Evolutionary conservation across 2,113 vertebrate genomes (phyloP), one percentile per base, ranked within the genome.

Genomic region (Cygnus buccinator): DNA sequence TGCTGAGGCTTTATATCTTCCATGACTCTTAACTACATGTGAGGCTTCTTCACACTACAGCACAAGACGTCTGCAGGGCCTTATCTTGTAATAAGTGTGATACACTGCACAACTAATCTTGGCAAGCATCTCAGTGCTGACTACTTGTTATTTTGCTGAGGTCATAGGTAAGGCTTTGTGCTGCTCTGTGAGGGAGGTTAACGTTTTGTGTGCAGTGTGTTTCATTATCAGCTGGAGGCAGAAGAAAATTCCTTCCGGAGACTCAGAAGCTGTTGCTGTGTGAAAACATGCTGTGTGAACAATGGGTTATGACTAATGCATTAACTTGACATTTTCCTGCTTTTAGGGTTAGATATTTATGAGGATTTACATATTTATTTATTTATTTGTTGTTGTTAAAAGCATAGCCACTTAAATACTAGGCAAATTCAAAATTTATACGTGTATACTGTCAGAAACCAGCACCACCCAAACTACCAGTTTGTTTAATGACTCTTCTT

Each of bases 151-250:
- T 93, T 94, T 95, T 94, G 65, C 73, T 84, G 94, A 93, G 65
- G 90, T 72, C 0, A 0, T 81, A 87, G 73, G 46, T 78, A 92
- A 87, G 61, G 39, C 78, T 92, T 90, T 94, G 46, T 62, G 68
- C 54, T 91, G 46, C 59, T 89, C 76, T 84, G 29, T 72, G 73
- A 84, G 35, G n/a, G 33, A 89, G 26, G 90, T 75, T 72, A 83
- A 90, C 72, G n/a, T 87, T 48, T 65, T 75, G 52, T 48, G 57
- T 83, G 61, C 67, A 48, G 52, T 58, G 76, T 84, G 80, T 96
- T 96, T 94, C 90, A 93, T 96, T 94, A 94, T 92, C 92, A 94
- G 68, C 68, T 93, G 65, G 66, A 95, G 52, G 54, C 48, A 93
- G 76, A 84, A 87, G 65, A 93, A 94, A 93, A 84, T 82, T 86